A percentile compares a stretch with the other conserved stretches of the same genome.
phyloP scores from a whole-genome alignment of 1,140 invertebrate species.

The Calosoma granatense region DNA sequence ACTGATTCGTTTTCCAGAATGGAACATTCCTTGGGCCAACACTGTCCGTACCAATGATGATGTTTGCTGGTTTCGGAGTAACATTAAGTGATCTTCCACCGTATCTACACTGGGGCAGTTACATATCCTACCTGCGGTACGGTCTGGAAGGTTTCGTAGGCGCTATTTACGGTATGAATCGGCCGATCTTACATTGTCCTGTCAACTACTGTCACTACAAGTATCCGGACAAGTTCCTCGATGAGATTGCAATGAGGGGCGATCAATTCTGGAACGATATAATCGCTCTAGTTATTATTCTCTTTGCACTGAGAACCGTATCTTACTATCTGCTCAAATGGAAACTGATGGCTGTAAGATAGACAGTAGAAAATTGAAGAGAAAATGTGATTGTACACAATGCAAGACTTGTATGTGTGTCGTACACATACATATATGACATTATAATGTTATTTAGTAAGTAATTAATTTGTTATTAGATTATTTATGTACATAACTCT shows the following conservation, averaged over 20 bases:
- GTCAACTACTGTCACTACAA: constrained; percentile 64
- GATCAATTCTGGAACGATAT: constrained; percentile 79
- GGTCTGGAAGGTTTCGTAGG: constrained; percentile 73
- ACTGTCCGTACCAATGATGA: constrained; percentile 73
- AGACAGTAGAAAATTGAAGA: too few species aligned
- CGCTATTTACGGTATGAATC: constrained; percentile 71
- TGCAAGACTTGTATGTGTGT: too few species aligned
- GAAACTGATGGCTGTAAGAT: constrained; percentile 60
- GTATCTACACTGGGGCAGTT: constrained; percentile 79
- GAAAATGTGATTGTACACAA: too few species aligned
- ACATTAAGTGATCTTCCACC: constrained; percentile 61
- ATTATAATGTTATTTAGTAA: too few species aligned
- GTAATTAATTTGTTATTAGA: too few species aligned
- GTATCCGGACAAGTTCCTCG: constrained; percentile 61
- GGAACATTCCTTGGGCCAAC: constrained; percentile 73
- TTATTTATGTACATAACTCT: too few species aligned
- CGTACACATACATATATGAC: neutral
- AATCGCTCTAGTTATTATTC: constrained; percentile 55
- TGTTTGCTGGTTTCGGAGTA: constrained; percentile 78
- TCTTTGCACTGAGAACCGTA: constrained; percentile 56
- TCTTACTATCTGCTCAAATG: constrained; percentile 75
- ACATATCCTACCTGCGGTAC: constrained; percentile 79
- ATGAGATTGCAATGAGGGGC: constrained; percentile 66
- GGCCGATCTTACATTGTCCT: constrained; percentile 51
- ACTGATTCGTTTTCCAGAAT: constrained; percentile 43